Percentiles rank a stretch among this genome's conserved stretches.
Conservation (phyloP, 2,113 vertebrate genomes). For the Okapia johnstoni region DNA sequence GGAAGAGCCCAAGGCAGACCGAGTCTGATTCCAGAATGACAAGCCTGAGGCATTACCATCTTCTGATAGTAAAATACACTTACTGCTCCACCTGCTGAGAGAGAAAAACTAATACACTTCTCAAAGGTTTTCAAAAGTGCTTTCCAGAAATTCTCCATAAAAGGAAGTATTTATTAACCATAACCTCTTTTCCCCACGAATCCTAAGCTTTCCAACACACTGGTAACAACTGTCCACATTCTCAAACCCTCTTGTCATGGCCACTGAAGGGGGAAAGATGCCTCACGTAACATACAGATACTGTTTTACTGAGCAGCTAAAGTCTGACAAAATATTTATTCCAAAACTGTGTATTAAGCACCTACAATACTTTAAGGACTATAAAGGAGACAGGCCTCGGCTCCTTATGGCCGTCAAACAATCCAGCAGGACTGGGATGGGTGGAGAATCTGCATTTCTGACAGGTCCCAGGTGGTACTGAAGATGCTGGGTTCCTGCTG, state of each 20-base stretch:
- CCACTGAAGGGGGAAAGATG: too few relatives aligned
- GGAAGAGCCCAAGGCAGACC: not conserved
- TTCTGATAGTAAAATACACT: not conserved
- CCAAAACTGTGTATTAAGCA: not conserved
- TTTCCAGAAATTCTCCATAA: not conserved
- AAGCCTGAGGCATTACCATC: not conserved
- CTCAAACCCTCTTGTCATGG: accelerated
- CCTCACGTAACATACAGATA: not conserved
- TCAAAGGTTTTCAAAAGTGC: not conserved
- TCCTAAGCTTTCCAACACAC: not conserved
- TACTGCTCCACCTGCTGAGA: not conserved
- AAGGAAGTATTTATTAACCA: not conserved
- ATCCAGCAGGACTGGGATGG: not conserved
- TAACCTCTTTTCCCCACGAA: not conserved
- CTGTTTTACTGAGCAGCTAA: not conserved
- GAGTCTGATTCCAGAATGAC: accelerated
- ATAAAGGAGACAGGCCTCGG: not conserved
- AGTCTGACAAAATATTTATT: not conserved
- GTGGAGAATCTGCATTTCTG: accelerated
- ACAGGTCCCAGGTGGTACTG: not conserved
- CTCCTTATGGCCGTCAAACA: not conserved
- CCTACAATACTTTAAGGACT: not conserved
- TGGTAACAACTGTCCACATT: not conserved
- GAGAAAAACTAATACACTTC: not conserved
- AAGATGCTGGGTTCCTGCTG: not conserved